These are phyloP conservation scores for Hylaeus volcanicus DNA, from an alignment of 1,140 invertebrate species.

Conservation along the genomic window DNA sequence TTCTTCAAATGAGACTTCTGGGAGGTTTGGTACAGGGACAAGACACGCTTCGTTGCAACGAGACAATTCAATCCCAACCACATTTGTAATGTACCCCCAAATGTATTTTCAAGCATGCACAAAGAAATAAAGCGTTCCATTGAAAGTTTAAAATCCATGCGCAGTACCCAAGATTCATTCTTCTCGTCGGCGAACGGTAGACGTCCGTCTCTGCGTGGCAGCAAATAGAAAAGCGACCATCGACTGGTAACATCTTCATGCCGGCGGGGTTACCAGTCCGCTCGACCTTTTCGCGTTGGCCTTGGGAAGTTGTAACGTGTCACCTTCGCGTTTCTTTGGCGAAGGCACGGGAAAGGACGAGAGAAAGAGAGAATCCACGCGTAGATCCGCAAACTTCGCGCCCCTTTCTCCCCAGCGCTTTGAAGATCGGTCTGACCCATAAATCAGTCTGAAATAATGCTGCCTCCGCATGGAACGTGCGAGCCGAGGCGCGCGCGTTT, in stretches of 20 bases:
- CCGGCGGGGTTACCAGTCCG: slow-evolving; percentile 33
- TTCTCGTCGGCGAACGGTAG: no score
- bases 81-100: no score
- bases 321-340: slow-evolving; percentile 47
- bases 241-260: slow-evolving; percentile 5
- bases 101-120: no score
- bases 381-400: slow-evolving; percentile 50
- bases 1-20: no score
- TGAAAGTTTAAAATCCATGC: no score
- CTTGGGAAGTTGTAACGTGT: slow-evolving; percentile 60
- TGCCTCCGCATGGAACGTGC: slow-evolving; percentile 61
- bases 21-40: no score
- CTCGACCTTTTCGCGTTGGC: slow-evolving; percentile 51
- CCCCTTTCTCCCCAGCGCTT: slow-evolving; percentile 45
- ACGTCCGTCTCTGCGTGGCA: background rate
- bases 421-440: slow-evolving; percentile 69
- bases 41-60: no score
- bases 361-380: slow-evolving; percentile 15
- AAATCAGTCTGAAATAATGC: slow-evolving; percentile 75
- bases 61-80: no score
- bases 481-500: slow-evolving; percentile 36
- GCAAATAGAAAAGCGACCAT: slow-evolving; percentile 11
- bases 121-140: no score
- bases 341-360: slow-evolving; percentile 1
- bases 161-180: no score